Conservation (phyloP, 2,888 invertebrate genomes). For the Lycia hirtaria region DNA sequence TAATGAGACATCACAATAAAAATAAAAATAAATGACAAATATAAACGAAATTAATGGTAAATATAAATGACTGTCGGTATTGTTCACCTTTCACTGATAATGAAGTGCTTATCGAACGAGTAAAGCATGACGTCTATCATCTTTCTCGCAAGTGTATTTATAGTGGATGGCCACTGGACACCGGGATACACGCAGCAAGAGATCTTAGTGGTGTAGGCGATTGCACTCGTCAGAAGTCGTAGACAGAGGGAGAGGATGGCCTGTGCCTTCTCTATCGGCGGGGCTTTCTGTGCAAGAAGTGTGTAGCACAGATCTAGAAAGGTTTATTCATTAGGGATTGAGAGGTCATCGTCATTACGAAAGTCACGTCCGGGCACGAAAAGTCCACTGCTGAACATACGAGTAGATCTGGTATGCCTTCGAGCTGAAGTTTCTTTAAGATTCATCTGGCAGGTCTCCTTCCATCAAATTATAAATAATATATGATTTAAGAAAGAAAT, state of each 20-base stretch:
- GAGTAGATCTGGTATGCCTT: too few species aligned
- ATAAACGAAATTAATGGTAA: too few species aligned
- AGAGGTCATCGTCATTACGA: too few species aligned
- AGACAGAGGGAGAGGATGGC: conserved; percentile 59
- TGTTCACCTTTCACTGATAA: conserved; percentile 66
- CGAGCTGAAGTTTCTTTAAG: too few species aligned
- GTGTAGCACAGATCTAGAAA: conserved; percentile 64
- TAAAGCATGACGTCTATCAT: conserved; percentile 59
- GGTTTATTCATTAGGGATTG: too few species aligned
- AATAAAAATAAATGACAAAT: too few species aligned
- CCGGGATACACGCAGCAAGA: conserved; percentile 65
- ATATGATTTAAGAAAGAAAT: too few species aligned
- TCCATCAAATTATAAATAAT: too few species aligned
- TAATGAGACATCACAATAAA: too few species aligned
- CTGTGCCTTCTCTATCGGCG: conserved; percentile 68
- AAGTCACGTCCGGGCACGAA: too few species aligned
- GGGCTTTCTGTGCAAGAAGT: conserved; percentile 58
- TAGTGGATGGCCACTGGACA: conserved; percentile 62
- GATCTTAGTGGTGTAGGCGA: conserved; percentile 39
- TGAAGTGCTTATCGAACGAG: conserved; percentile 58
- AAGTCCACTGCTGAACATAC: too few species aligned
- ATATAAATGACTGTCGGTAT: background rate
- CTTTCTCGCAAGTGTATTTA: conserved; percentile 49
- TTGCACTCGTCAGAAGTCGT: conserved; percentile 59
- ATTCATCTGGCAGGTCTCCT: too few species aligned